Evolutionary conservation across 2,113 vertebrate species (phyloP).

Genomic region (Choloepus hoffmanni): DNA sequence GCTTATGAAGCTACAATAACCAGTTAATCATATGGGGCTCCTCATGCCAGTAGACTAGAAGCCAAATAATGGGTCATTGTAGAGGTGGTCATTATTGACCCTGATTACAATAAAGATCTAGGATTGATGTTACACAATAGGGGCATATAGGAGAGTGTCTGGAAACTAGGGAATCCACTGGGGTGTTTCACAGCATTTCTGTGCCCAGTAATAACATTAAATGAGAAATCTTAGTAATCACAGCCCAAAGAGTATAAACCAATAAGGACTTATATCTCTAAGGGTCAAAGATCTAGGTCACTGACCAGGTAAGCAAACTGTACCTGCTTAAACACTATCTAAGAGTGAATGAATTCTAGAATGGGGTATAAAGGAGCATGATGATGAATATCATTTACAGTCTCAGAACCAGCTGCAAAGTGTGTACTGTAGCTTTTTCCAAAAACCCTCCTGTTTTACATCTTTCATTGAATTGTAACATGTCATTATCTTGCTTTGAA

Average conservation of each 20-base stretch:
- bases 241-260: neutral
- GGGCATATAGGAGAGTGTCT: neutral
- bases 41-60: neutral
- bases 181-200: neutral
- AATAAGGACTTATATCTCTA: neutral
- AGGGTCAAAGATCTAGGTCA: constrained; percentile 39
- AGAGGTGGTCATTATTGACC: neutral
- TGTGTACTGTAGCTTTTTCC: neutral
- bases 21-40: neutral
- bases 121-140: neutral
- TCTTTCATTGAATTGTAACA: neutral
- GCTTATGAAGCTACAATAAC: neutral
- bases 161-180: neutral
- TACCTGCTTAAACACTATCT: neutral
- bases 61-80: neutral
- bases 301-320: neutral
- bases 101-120: neutral
- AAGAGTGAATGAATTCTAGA: constrained; percentile 31
- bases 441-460: neutral
- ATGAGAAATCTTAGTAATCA: neutral
- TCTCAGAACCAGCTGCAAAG: neutral
- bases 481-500: neutral
- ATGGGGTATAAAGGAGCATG: neutral
- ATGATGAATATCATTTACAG: neutral
- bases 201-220: neutral